These are phyloP conservation scores for Phthorimaea operculella DNA, from an alignment of 1,140 invertebrate species.

Conservation along the genomic window DNA sequence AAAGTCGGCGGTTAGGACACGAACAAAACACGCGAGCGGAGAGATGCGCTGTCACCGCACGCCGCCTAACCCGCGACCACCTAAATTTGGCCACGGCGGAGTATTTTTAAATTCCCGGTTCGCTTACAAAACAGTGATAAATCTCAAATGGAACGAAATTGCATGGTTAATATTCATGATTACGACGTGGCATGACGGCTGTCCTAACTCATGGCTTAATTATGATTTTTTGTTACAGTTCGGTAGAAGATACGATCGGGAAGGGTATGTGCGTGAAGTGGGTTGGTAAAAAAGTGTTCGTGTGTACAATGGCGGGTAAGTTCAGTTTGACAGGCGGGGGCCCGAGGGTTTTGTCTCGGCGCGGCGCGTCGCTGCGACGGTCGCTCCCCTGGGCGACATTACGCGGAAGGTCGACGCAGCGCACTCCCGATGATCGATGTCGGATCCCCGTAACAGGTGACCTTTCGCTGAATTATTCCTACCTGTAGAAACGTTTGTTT, in stretches of 20 bases:
- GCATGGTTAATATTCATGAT: conserved; percentile 58
- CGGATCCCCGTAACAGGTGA: conserved; percentile 62
- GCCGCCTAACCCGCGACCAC: conserved; percentile 22
- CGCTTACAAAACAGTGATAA: conserved; percentile 45
- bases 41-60: conserved; percentile 54
- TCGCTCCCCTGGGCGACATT: conserved; percentile 56
- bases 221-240: conserved; percentile 29
- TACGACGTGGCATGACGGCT: conserved; percentile 24
- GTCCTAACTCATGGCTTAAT: conserved; percentile 32
- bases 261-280: conserved; percentile 17
- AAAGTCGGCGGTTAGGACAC: conserved; percentile 64
- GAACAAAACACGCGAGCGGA: conserved; percentile 57
- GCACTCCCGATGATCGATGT: conserved; percentile 64
- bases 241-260: conserved; percentile 21
- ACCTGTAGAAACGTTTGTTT: conserved; percentile 61
- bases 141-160: conserved; percentile 52
- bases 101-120: conserved; percentile 49
- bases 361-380: conserved; percentile 39
- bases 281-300: conserved; percentile 26
- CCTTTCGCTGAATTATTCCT: conserved; percentile 63
- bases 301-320: conserved; percentile 42
- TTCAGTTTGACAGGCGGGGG: conserved; percentile 41
- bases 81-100: conserved; percentile 47
- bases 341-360: conserved; percentile 49
- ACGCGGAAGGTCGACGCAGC: conserved; percentile 51